Evolutionary conservation across 2,888 invertebrate species (phyloP), one percentile per base, ranked within the genome.

Genomic region (Apamea sordens): DNA sequence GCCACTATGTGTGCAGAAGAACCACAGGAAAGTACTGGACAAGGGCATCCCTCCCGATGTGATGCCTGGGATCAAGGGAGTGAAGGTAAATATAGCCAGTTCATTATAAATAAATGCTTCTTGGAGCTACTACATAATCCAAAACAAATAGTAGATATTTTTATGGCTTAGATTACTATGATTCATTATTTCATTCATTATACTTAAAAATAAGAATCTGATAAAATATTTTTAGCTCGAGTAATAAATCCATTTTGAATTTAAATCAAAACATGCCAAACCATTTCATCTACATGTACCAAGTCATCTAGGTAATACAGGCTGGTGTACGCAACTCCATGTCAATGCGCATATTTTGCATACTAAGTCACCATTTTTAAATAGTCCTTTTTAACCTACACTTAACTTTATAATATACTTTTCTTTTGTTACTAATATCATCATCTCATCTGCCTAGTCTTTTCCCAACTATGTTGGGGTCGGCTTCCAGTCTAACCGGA

Each of bases 1-100:
- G 92, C 98, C 98, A 15, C 94, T 98, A 11, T 98, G 98, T 86
- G 97, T 97, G 95, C 98, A 98, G 92, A 98, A 98, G 94, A 97
- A 98, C 83, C 99, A 99, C 93, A 98, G 98, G 91, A 99, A 99
- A 97, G 98, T 99, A 79, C 95, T 99, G 90, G 99, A 99, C 91
- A 99, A 99, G 95, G 99, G 99, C 79, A 97, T 98, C 89, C 99
- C 99, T 18, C 99, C 99, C 69, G 99, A 99, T 97, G 98, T 97
- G 0, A 98, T 99, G 98, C 98, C 98, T 59, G 99, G 99, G 84
- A 98, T 99, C 90, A 98, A 98, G 95, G 98, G 98, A 94, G 97
- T 97, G 67, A 98, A 98, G 97, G 98, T 98, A 95, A 53, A 59
- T 7, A 28, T 41, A 41, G 32, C 32, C 1, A 11, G 4, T 36